Evolutionary conservation across 2,888 invertebrate genomes (phyloP), one percentile per base, ranked within the genome.

Genomic region (Drosophila multiciliata): DNA sequence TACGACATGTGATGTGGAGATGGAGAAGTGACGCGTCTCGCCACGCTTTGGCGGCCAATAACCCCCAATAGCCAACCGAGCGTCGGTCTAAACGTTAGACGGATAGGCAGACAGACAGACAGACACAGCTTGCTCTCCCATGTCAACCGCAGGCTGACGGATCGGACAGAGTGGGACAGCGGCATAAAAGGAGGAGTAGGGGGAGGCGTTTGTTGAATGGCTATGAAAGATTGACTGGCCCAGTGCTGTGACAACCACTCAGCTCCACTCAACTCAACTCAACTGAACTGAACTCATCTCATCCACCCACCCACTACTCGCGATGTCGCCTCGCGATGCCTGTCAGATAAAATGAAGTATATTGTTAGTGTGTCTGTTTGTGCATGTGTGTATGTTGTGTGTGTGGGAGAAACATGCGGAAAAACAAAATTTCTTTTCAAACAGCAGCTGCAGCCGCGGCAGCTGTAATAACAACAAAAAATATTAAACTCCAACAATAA

Each of bases 341-440:
- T 80, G 73, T 66, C 72, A 83, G 85, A 87, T 87, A 90, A 88
- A 88, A 87, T 86, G 88, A 86, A 86, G 85, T 89, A 87, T 85
- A 73, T 87, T 71, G 67, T 50, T 53, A 54, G 63, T 57, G 53
- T 60, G 67, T 67, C 66, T 65, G 49, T 38, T 38, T 38, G 17
- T 38, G n/a, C 20, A 6, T 23, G 15, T 23, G 45, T 45, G 23
- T 45, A 15, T 23, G 45, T 8, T 12, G 7, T 20, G 12, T 20
- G 62, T 68, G 66, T 61, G 50, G 61, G 45, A 52, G 73, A 64
- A 73, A 82, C 76, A 81, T 83, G 89, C 76, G 73, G 79, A 75
- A 84, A 81, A 79, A 81, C 81, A 77, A 83, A 75, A 72, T 70
- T 74, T 74, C 70, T 83, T 82, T 70, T 73, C 80, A 72, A 82